Conservation (phyloP, 2,888 invertebrate genomes). For the Xylophagus ater region DNA sequence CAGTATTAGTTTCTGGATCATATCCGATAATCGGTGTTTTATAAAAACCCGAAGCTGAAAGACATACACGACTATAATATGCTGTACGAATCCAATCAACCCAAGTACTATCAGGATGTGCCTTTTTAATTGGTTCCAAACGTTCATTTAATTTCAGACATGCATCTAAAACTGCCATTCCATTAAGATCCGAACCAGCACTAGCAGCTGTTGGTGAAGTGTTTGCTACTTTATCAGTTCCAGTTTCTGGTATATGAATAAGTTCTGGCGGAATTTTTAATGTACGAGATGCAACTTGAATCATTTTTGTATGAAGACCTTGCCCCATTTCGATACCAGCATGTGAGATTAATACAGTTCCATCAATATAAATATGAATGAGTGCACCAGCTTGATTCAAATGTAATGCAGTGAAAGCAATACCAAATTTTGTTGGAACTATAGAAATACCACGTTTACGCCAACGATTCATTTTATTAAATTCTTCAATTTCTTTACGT, state of each 20-base stretch:
- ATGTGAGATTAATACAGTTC: conserved; percentile 77
- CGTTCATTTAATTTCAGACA: conserved; percentile 63
- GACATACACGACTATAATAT: conserved; percentile 61
- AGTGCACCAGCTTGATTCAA: conserved; percentile 82
- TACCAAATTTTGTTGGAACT: conserved; percentile 75
- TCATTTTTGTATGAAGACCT: conserved; percentile 91
- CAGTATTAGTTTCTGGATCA: conserved; percentile 56
- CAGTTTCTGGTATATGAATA: conserved; percentile 72
- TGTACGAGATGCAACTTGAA: conserved; percentile 72
- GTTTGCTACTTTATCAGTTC: conserved; percentile 86
- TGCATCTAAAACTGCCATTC: conserved; percentile 79
- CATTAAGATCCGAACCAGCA: conserved; percentile 79
- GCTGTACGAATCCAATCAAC: conserved; percentile 71
- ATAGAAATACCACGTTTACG: conserved; percentile 75
- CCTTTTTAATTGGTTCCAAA: conserved; percentile 60
- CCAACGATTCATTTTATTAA: conserved; percentile 71
- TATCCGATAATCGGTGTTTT: conserved; percentile 64
- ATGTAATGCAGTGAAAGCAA: conserved; percentile 64
- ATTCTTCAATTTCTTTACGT: conserved; percentile 48
- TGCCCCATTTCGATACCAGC: conserved; percentile 98
- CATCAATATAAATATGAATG: conserved; percentile 76
- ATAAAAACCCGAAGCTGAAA: conserved; percentile 77
- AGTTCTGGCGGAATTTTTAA: conserved; percentile 57
- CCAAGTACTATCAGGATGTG: conserved; percentile 71
- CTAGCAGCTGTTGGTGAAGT: conserved; percentile 85